These are phyloP conservation scores for Psettodes erumei DNA, from an alignment of 2,113 vertebrate genomes.

Conservation along the genomic window DNA sequence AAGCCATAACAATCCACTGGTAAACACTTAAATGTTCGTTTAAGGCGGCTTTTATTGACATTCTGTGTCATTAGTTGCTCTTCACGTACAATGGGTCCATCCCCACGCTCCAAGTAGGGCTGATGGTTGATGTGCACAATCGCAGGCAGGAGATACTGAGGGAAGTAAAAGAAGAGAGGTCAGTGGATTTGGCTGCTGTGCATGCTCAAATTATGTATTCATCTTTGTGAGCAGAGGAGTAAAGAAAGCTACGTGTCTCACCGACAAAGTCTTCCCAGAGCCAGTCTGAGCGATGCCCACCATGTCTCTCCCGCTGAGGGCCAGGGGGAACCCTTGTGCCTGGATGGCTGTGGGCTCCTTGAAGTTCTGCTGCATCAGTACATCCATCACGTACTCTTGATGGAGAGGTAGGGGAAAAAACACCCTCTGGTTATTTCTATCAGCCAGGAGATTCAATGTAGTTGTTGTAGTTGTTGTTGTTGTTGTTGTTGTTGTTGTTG, in stretches of 20 bases:
- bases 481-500: no score
- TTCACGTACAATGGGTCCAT: conserved; percentile 94
- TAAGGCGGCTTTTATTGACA: neutral
- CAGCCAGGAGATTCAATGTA: neutral
- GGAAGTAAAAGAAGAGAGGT: conserved; percentile 16
- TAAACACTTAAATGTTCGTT: neutral
- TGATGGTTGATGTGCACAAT: conserved; percentile 99
- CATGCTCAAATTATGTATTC: neutral
- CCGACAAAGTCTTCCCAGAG: conserved; percentile 94
- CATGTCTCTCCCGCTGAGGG: conserved; percentile 94
- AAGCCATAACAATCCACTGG: neutral
- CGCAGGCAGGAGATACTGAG: conserved; percentile 94
- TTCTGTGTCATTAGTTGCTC: neutral
- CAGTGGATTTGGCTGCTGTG: neutral
- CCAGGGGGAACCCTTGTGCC: conserved; percentile 93
- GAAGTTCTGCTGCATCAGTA: conserved; percentile 92
- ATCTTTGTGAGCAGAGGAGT: neutral
- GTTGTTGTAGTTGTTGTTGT: no score
- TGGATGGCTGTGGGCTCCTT: conserved; percentile 96
- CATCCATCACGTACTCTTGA: conserved; percentile 93
- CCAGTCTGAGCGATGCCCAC: conserved; percentile 97
- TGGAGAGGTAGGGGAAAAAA: neutral
- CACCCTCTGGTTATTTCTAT: no score
- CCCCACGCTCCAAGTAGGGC: conserved; percentile 95
- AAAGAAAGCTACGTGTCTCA: conserved; percentile 63